Conservation (phyloP, 2,113 vertebrate species). For the Junco hyemalis region DNA sequence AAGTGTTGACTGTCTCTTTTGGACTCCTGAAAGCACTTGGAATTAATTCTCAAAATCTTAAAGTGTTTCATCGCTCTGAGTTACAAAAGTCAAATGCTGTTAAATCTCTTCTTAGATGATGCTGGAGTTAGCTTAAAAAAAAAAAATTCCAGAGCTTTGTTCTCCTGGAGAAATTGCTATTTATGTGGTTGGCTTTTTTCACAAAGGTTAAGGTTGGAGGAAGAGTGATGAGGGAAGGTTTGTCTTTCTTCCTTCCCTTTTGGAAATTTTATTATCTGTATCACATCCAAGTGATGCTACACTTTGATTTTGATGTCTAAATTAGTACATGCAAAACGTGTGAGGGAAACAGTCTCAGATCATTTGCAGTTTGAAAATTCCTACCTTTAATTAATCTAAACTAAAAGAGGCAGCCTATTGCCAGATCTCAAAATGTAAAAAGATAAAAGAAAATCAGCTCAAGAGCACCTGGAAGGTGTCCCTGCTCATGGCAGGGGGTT, state of each 20-base stretch:
- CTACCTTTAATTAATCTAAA: background rate
- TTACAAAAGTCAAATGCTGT: slow-evolving; percentile 19
- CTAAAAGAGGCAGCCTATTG: background rate
- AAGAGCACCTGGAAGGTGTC: background rate
- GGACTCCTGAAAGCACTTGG: background rate
- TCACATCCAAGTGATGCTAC: background rate
- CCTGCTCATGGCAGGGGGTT: background rate
- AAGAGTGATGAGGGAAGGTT: background rate
- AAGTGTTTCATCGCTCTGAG: background rate
- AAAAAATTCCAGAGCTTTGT: background rate
- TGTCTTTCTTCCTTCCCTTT: background rate
- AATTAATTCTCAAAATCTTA: background rate
- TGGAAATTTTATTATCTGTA: background rate
- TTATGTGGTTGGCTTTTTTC: background rate
- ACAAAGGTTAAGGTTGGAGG: slow-evolving; percentile 1
- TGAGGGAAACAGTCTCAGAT: background rate
- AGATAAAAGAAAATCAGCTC: background rate
- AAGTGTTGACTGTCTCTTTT: background rate
- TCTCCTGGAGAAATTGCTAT: slow-evolving; percentile 17
- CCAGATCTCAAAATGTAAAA: background rate
- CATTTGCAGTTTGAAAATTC: background rate
- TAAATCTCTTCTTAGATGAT: background rate
- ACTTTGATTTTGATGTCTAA: background rate
- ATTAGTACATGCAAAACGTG: background rate
- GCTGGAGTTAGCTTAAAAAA: background rate